Base-by-base conservation (phyloP, 2,888 invertebrate species). In the Sisyra nigra region DNA sequence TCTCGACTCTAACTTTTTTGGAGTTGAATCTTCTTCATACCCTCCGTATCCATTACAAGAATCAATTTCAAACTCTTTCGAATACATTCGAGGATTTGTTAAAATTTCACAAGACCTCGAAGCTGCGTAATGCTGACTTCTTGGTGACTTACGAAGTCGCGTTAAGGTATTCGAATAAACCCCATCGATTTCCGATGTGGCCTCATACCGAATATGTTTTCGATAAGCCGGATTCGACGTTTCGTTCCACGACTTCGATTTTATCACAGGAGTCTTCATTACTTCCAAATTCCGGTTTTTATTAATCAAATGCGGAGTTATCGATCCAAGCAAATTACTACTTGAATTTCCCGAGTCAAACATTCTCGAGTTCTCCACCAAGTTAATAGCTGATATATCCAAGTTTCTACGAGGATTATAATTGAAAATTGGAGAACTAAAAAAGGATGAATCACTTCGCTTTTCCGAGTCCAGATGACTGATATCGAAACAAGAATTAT, bases 141-240 rank as follows among this genome's bases (percentile, higher is more conserved):
- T 18, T 2, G 38, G 15, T 17, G 38, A 18, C n/a, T 38, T 36
- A n/a, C 19, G 14, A 8, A 17, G 37, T 14, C 11, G 11, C 6
- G 15, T 14, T 3, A 31, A 11, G 2, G 15, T 19, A 10, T 35
- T 24, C 18, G 34, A 34, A 42, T 42, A 35, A 31, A 43, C 38
- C 6, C 43, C 49, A 15, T 54, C 52, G 7, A 44, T 49, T 50
- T 59, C 57, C 3, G 56, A 48, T 44, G 58, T 61, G 10, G 57
- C 57, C 47, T 60, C 61, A 48, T 62, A 64, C 9, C 63, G 56
- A 46, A 65, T 64, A 46, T 61, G 62, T 52, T 62, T 62, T 42
- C 63, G 58, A 52, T 64, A 65, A 15, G 62, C 60, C 2, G 17
- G 19, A n/a, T 30, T 30, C 2, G 9, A 18, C 6, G 33, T 33